Evolutionary conservation across 2,113 vertebrate genomes (phyloP).

Genomic region (Butorides virescens): DNA sequence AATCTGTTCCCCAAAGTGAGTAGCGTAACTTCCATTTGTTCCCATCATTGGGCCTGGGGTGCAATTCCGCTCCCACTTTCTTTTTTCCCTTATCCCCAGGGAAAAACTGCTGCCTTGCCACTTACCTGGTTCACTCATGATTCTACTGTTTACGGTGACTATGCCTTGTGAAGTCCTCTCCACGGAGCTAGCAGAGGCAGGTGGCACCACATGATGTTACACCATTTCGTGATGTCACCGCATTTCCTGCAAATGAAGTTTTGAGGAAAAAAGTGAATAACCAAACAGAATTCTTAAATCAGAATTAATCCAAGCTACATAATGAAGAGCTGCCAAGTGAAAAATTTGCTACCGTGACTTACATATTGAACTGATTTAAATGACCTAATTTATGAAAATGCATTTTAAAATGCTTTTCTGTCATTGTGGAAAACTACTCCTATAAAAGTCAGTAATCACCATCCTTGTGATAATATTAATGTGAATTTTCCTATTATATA

Average conservation of each 20-base stretch:
- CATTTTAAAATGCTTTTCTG: constrained; percentile 23
- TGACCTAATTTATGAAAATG: constrained; percentile 49
- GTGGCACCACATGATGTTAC: not conserved
- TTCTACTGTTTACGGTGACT: not conserved
- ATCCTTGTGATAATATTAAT: constrained; percentile 35
- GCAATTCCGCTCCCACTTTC: not conserved
- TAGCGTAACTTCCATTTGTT: not conserved
- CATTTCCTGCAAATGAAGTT: not conserved
- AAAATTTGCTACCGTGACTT: constrained; percentile 33
- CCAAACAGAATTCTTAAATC: not conserved
- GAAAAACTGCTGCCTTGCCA: not conserved
- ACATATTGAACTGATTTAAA: constrained; percentile 40
- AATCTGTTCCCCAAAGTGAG: not conserved
- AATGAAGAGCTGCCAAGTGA: constrained; percentile 43
- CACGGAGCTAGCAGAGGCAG: not conserved
- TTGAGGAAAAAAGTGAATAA: not conserved
- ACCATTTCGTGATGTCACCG: not conserved
- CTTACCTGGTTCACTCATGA: not conserved
- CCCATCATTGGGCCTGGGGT: not conserved
- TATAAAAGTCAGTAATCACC: constrained; percentile 23
- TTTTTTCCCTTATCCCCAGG: not conserved
- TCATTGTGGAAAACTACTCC: not conserved
- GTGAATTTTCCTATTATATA: constrained; percentile 13
- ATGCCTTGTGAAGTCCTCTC: not conserved
- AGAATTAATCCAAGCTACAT: not conserved